Conservation (phyloP, 2,888 invertebrate species). For the Steinernema carpocapsae region DNA sequence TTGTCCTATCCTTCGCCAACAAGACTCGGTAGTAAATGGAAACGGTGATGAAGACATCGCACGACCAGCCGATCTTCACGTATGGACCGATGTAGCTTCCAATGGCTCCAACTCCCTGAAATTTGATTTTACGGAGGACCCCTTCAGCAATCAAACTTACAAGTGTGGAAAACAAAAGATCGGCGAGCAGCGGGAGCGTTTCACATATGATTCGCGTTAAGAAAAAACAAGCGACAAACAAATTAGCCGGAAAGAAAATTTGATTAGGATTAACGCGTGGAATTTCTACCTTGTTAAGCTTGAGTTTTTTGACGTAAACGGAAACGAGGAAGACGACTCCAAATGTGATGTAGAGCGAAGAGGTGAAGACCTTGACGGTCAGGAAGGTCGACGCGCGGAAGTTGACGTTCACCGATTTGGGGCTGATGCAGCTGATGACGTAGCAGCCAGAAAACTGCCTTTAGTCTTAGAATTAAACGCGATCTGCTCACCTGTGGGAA, state of each 20-base stretch:
- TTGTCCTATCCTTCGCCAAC: not conserved
- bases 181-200: not conserved
- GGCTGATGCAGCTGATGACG: not conserved
- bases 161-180: not conserved
- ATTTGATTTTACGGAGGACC: not conserved
- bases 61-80: slow-evolving; percentile 4
- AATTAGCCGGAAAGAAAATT: not conserved
- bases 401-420: not conserved
- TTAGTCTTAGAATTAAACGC: no score
- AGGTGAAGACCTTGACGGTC: not conserved
- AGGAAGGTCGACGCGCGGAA: not conserved
- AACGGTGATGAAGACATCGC: slow-evolving; percentile 1
- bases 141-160: not conserved
- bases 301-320: not conserved
- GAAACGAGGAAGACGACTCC: not conserved
- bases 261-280: not conserved
- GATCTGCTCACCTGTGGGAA: not conserved
- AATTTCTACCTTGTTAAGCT: not conserved
- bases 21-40: not conserved
- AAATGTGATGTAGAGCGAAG: not conserved
- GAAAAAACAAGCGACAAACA: not conserved
- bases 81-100: slow-evolving; percentile 5
- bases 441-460: not conserved
- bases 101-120: not conserved
- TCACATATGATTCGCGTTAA: not conserved